Evolutionary conservation across 2,797 vertebrate genomes (phyloP), one percentile per base, ranked within the genome.

Genomic region (Channallabes apus): DNA sequence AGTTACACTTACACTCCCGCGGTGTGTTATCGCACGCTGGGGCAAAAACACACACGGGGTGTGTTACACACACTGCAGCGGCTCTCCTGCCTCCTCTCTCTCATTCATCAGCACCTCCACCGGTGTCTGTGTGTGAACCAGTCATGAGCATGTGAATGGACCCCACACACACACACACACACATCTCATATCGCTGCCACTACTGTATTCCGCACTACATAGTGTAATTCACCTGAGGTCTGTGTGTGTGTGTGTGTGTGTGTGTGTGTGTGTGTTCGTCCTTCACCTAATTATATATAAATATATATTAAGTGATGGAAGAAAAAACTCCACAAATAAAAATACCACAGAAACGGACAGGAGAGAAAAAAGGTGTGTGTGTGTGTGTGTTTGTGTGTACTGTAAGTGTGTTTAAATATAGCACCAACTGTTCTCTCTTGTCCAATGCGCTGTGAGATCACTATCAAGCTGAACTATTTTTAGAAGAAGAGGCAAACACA

Each of bases 381-480:
- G 51, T 35, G 67, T 38, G 22, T 72, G 61, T 64, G 29, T 54
- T n/a, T n/a, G n/a, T n/a, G n/a, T n/a, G n/a, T n/a, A n/a, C n/a
- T n/a, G n/a, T n/a, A n/a, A n/a, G n/a, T 73, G 76, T 68, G 59
- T 79, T 65, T 84, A 87, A 85, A 87, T 73, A 85, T 87, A 88
- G 32, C 29, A 85, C 76, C 88, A 54, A 78, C 58, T 77, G 59
- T 85, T 71, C 79, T 82, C 51, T 76, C 68, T 77, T 24, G 22
- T 80, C 82, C 76, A 77, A 78, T 82, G 82, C 38, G 64, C 83
- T 65, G 76, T 79, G 56, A 85, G 81, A 80, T 84, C 54, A 14
- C 84, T 87, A 79, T 85, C 88, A 87, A 79, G 82, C 81, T 81
- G 80, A 81, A 85, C 80, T 88, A 89, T 87, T 82, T 69, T 73